Conservation (phyloP, 2,797 vertebrate species). For the Eulemur coronatus region DNA sequence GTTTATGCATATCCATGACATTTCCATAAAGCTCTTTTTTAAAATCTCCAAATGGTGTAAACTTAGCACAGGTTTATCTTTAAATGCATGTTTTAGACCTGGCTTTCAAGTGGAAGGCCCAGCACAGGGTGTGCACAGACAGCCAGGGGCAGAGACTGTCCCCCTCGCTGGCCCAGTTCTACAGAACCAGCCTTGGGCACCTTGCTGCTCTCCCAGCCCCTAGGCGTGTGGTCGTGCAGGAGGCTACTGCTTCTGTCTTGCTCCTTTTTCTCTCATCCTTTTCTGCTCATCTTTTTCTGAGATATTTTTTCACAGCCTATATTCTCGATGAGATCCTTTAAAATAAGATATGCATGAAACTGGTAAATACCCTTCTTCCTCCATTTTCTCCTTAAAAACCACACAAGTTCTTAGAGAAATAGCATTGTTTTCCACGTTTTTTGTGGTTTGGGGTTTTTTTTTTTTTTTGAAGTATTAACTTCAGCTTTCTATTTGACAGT, state of each 20-base stretch:
- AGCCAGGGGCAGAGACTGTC: not conserved
- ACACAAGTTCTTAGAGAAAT: not conserved
- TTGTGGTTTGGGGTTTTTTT: not conserved
- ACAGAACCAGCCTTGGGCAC: no score
- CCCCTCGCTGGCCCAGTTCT: rapidly evolving
- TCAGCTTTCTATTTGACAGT: not conserved
- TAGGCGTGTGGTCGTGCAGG: not conserved
- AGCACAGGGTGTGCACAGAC: not conserved
- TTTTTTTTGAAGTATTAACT: not conserved
- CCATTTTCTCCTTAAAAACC: not conserved
- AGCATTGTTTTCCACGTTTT: not conserved
- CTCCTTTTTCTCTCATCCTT: not conserved
- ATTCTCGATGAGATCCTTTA: not conserved
- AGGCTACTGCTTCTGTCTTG: not conserved
- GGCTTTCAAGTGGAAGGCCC: not conserved
- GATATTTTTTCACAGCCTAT: not conserved
- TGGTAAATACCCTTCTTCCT: not conserved
- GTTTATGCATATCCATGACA: not conserved
- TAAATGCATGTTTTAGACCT: not conserved
- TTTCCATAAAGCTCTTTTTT: not conserved
- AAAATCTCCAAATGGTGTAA: not conserved
- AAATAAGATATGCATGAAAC: not conserved
- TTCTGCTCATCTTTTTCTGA: not conserved
- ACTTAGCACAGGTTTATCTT: not conserved
- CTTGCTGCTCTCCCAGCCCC: not conserved